Evolutionary conservation across 2,888 invertebrate species (phyloP).

Genomic region (Lepas anatifera): DNA sequence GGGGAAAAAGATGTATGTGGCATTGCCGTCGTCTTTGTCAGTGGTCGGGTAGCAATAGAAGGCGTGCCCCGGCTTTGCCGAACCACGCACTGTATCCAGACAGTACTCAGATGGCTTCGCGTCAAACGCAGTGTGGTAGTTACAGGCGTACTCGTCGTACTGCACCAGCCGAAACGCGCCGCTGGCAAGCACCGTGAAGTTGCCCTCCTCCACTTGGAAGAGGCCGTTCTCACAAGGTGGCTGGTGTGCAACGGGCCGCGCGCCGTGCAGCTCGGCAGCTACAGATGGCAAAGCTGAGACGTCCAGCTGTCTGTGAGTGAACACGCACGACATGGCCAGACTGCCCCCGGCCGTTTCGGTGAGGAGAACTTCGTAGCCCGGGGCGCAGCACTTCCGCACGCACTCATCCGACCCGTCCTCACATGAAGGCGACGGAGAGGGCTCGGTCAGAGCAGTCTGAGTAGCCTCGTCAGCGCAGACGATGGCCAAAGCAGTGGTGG

Average conservation of each 20-base stretch:
- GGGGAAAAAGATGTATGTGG: constrained; percentile 21
- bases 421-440: constrained; percentile 10
- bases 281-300: background rate
- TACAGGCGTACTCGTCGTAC: constrained; percentile 1
- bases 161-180: background rate
- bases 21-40: background rate
- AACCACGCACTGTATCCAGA: background rate
- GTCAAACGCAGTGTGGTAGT: background rate
- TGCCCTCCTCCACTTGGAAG: background rate
- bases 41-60: background rate
- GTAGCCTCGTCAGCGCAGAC: background rate
- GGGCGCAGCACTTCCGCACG: constrained; percentile 22
- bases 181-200: background rate
- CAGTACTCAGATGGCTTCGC: background rate
- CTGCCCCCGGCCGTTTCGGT: background rate
- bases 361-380: constrained; percentile 16
- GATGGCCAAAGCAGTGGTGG: background rate
- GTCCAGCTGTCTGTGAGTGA: background rate
- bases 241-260: background rate
- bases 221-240: background rate
- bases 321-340: background rate
- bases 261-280: background rate
- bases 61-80: background rate
- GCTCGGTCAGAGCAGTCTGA: background rate
- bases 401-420: constrained; percentile 18